phyloP scores from a whole-genome alignment of 2,797 vertebrate genomes.

The Eidolon dupreanum region DNA sequence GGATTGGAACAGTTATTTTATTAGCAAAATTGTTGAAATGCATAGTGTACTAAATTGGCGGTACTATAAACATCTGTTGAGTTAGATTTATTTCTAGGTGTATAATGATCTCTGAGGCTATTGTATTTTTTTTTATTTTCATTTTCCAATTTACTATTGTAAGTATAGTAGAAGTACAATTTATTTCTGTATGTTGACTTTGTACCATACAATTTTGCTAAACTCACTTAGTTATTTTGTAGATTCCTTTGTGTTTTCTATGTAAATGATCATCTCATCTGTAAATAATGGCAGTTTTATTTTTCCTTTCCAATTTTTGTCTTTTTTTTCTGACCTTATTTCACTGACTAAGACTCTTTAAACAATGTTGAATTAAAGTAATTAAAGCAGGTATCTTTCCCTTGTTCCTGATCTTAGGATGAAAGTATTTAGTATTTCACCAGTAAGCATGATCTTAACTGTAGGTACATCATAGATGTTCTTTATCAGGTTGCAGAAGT shows the following conservation, averaged over 20 bases:
- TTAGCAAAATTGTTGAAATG: conserved; percentile 12
- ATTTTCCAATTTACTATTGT: neutral
- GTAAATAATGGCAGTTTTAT: conserved; percentile 1
- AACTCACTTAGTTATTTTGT: neutral
- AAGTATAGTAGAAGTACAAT: neutral
- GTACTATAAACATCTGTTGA: neutral
- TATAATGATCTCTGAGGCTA: neutral
- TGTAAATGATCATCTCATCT: neutral
- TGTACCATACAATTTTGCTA: neutral
- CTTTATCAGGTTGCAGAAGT: conserved; percentile 24
- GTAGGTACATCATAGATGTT: neutral
- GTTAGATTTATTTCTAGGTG: neutral
- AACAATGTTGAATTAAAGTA: conserved; percentile 40
- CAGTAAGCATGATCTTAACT: neutral
- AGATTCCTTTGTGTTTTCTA: neutral
- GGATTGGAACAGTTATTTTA: neutral
- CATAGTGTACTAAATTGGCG: neutral
- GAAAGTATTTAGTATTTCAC: neutral
- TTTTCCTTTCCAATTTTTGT: neutral
- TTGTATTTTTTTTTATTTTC: neutral
- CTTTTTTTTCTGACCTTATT: neutral
- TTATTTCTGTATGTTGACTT: conserved; percentile 14
- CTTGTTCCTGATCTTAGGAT: neutral
- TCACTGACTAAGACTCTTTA: conserved; percentile 14
- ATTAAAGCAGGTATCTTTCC: neutral